Conservation (phyloP, 2,888 invertebrate species). For the Pseudoips prasinana region DNA sequence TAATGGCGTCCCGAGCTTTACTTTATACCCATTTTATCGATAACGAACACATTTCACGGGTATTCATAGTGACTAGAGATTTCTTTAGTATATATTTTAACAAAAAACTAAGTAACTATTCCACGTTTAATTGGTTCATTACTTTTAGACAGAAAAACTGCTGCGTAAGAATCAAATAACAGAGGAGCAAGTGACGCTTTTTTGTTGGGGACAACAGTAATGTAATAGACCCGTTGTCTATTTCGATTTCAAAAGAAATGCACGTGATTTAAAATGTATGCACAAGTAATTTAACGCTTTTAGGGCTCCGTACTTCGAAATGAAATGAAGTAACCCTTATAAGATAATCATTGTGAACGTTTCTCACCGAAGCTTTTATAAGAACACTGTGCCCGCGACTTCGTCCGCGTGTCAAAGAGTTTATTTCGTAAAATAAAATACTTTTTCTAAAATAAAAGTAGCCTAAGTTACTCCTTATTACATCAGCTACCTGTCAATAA, state of each 20-base stretch:
- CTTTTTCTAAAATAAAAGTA: no score
- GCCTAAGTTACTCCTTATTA: no score
- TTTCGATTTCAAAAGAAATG: conserved; percentile 7
- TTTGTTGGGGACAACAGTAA: conserved; percentile 10
- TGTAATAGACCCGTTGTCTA: conserved; percentile 7
- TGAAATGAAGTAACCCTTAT: no score
- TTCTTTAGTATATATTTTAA: conserved; percentile 5
- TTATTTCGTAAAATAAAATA: no score
- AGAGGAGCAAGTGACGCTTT: conserved; percentile 15
- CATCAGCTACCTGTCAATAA: no score
- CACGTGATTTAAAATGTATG: conserved; percentile 16
- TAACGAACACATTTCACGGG: conserved; percentile 21
- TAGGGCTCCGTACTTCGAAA: no score
- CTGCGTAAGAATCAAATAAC: conserved; percentile 11
- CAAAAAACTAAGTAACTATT: conserved; percentile 19
- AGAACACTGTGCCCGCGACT: no score
- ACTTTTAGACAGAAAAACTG: conserved; percentile 18
- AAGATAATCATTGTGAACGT: no score
- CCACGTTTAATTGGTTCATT: conserved; percentile 23
- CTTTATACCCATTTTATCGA: conserved; percentile 21
- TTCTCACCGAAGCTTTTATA: no score
- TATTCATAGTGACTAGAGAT: conserved; percentile 11
- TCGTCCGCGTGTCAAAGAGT: no score
- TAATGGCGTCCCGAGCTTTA: conserved; percentile 37
- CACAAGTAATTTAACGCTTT: conserved; percentile 25